These are phyloP conservation scores for Euspilapteryx auroguttella DNA, from an alignment of 2,888 invertebrate genomes.

Conservation along the genomic window DNA sequence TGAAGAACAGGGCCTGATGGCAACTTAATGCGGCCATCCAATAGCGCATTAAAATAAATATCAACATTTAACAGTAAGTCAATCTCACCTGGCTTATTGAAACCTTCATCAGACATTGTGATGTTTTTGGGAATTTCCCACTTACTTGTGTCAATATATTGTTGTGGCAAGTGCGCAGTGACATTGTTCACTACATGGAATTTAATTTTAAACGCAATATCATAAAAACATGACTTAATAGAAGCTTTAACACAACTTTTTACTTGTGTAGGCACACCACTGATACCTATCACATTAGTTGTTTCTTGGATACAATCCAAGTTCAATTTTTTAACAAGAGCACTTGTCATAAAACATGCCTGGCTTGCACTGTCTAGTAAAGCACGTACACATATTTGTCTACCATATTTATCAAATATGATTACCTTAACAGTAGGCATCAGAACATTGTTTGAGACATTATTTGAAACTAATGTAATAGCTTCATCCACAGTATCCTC, in stretches of 20 bases:
- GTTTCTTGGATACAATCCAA: slow-evolving; percentile 4
- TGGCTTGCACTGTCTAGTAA: slow-evolving; percentile 6
- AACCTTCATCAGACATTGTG: no score
- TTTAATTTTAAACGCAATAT: slow-evolving; percentile 5
- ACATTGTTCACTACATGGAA: slow-evolving; percentile 7
- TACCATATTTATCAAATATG: slow-evolving; percentile 4
- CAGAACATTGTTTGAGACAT: not conserved
- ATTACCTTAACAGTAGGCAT: slow-evolving; percentile 5
- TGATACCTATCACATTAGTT: slow-evolving; percentile 6
- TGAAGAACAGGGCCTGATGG: no score
- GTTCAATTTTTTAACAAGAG: slow-evolving; percentile 5
- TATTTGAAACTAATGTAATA: slow-evolving; percentile 1
- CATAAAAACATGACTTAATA: slow-evolving; percentile 2
- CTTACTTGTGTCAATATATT: no score
- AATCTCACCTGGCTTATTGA: no score
- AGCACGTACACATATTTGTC: slow-evolving; percentile 7
- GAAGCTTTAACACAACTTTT: slow-evolving; percentile 5
- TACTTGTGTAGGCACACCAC: slow-evolving; percentile 5
- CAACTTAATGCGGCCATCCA: no score
- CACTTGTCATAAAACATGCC: slow-evolving; percentile 5
- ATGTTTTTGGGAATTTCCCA: no score
- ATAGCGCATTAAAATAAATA: no score
- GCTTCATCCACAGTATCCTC: slow-evolving; percentile 1
- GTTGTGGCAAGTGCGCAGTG: slow-evolving; percentile 5
- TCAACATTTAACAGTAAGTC: no score